These are phyloP conservation scores for Sarotherodon lohbergeri DNA, from an alignment of 2,113 vertebrate species.

Conservation along the genomic window DNA sequence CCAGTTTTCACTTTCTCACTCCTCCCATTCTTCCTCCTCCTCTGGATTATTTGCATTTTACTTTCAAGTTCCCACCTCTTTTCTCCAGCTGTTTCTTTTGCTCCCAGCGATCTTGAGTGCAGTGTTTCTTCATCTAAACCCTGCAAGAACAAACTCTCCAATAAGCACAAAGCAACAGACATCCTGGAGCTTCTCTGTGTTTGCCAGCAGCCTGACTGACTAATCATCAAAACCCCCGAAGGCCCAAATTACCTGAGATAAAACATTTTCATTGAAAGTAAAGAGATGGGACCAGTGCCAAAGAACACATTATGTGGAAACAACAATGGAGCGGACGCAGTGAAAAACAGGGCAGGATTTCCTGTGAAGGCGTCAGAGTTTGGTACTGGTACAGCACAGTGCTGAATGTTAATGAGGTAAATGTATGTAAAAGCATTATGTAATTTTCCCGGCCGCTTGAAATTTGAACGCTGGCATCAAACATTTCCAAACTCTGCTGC, in stretches of 20 bases:
- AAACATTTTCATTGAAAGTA: neutral
- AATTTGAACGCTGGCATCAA: too few relatives aligned
- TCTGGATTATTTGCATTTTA: neutral
- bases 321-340: neutral
- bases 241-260: neutral
- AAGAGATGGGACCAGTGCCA: neutral
- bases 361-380: neutral
- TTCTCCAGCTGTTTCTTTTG: fast-evolving
- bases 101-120: neutral
- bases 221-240: fast-evolving
- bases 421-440: neutral
- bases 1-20: neutral
- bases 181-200: neutral
- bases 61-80: neutral
- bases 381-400: neutral
- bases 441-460: too few relatives aligned
- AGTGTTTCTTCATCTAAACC: neutral
- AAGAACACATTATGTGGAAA: neutral
- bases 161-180: fast-evolving
- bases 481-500: neutral
- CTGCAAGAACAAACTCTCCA: neutral
- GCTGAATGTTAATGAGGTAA: neutral
- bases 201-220: neutral
- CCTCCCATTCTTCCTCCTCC: neutral
- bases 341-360: neutral